A percentile compares a stretch with the other conserved stretches of the same genome.
phyloP scores from a whole-genome alignment of 2,888 invertebrate genomes.

The Dusona sp. region DNA sequence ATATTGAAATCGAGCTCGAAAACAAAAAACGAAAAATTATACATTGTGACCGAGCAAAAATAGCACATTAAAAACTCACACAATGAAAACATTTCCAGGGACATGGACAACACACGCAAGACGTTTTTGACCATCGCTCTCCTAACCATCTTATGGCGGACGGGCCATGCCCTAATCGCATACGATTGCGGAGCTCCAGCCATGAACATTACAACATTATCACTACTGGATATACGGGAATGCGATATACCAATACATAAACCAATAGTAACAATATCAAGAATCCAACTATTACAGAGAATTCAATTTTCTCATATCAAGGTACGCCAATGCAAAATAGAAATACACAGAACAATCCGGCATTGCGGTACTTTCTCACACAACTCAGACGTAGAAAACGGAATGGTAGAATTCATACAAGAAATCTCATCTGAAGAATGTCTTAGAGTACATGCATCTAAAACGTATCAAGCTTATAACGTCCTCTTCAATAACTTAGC shows the following conservation, averaged over 20 bases:
- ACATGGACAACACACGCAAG: not conserved
- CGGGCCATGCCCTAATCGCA: not conserved
- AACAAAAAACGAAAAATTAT: no score
- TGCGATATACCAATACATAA: slow-evolving; percentile 6
- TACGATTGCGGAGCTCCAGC: not conserved
- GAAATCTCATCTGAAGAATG: not conserved
- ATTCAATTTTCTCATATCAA: not conserved
- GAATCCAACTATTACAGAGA: not conserved
- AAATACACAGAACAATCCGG: not conserved
- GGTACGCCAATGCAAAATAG: not conserved
- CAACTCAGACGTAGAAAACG: not conserved
- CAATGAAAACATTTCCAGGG: not conserved
- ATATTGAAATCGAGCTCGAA: no score
- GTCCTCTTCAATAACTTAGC: not conserved
- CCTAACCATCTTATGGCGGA: not conserved
- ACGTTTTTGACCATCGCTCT: not conserved
- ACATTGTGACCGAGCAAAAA: no score
- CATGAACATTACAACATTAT: not conserved
- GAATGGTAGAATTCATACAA: not conserved
- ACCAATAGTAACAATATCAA: not conserved
- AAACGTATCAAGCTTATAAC: not conserved
- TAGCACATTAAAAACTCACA: not conserved
- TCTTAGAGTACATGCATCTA: not conserved
- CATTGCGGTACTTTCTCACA: not conserved
- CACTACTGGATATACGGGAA: not conserved